These are phyloP conservation scores for Centropristis striata DNA, from an alignment of 2,113 vertebrate genomes.

Conservation along the genomic window DNA sequence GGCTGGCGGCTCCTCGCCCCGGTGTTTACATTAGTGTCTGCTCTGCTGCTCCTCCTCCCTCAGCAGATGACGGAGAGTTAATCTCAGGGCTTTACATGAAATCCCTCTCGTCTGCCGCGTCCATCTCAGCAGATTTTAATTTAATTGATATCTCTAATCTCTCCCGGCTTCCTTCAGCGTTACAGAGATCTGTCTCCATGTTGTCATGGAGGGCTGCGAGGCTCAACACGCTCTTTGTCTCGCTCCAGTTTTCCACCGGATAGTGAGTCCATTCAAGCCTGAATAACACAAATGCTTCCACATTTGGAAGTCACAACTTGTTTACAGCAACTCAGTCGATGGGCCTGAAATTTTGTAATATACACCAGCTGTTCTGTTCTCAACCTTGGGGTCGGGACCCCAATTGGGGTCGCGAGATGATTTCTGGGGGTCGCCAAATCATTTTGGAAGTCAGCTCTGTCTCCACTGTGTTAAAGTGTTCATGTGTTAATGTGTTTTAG, in stretches of 20 bases:
- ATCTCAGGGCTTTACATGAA: constrained; percentile 59
- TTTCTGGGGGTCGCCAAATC: too few relatives aligned
- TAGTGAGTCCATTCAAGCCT: constrained; percentile 36
- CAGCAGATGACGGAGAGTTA: constrained; percentile 49
- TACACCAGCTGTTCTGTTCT: too few relatives aligned
- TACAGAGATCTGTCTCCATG: background rate
- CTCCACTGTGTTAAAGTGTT: too few relatives aligned
- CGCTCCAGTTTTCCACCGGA: constrained; percentile 36
- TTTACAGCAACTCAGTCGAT: background rate
- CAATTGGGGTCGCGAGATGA: too few relatives aligned
- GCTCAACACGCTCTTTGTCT: constrained; percentile 1
- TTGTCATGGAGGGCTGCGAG: constrained; percentile 22
- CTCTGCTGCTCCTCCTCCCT: constrained; percentile 29
- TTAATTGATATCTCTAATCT: constrained; percentile 54
- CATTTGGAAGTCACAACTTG: constrained; percentile 26
- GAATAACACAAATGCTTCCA: constrained; percentile 33
- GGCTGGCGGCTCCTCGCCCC: constrained; percentile 44
- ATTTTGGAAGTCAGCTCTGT: too few relatives aligned
- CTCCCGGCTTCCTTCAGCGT: background rate
- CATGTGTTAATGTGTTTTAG: too few relatives aligned
- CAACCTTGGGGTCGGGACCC: too few relatives aligned
- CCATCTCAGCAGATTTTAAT: constrained; percentile 42
- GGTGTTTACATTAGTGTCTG: constrained; percentile 59
- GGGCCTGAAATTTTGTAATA: background rate
- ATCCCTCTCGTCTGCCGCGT: constrained; percentile 39